These are phyloP conservation scores for Hirtodrosophila cameraria DNA, from an alignment of 2,888 invertebrate genomes.

Conservation along the genomic window DNA sequence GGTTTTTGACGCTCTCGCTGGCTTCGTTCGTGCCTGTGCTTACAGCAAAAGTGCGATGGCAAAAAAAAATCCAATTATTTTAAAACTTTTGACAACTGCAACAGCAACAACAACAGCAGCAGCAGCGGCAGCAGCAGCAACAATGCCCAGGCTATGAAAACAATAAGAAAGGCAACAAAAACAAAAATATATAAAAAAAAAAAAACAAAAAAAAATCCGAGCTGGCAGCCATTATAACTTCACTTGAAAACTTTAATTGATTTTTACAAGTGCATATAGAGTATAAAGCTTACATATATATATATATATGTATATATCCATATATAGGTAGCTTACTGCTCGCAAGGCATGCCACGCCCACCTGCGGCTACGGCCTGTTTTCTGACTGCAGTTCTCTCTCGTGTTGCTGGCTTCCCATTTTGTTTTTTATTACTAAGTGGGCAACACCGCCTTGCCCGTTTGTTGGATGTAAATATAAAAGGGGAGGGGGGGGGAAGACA, in stretches of 20 bases:
- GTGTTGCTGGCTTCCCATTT: too few species aligned
- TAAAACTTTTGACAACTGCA: conserved; percentile 79
- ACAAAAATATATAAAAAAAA: conserved; percentile 29
- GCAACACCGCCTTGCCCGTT: background rate
- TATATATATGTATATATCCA: background rate
- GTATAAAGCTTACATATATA: conserved; percentile 31
- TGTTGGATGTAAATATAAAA: conserved; percentile 34
- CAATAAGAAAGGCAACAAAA: conserved; percentile 69
- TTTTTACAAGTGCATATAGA: conserved; percentile 73
- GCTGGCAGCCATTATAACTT: conserved; percentile 74
- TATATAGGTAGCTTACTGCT: background rate
- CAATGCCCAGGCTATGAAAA: conserved; percentile 56
- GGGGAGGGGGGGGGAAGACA: conserved; percentile 12
- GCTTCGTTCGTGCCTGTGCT: conserved; percentile 69
- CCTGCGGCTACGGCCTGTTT: conserved; percentile 32
- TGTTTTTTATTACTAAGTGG: conserved; percentile 38
- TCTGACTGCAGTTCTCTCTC: conserved; percentile 4
- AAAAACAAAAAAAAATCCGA: conserved; percentile 32
- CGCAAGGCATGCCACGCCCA: conserved; percentile 30
- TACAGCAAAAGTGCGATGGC: conserved; percentile 51
- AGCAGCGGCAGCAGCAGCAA: conserved; percentile 12
- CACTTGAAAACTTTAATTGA: conserved; percentile 79
- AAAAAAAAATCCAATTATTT: conserved; percentile 76
- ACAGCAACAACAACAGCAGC: conserved; percentile 47
- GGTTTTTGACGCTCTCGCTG: conserved; percentile 15